Conservation (phyloP, 2,113 vertebrate species). For the Macroglossus sobrinus region DNA sequence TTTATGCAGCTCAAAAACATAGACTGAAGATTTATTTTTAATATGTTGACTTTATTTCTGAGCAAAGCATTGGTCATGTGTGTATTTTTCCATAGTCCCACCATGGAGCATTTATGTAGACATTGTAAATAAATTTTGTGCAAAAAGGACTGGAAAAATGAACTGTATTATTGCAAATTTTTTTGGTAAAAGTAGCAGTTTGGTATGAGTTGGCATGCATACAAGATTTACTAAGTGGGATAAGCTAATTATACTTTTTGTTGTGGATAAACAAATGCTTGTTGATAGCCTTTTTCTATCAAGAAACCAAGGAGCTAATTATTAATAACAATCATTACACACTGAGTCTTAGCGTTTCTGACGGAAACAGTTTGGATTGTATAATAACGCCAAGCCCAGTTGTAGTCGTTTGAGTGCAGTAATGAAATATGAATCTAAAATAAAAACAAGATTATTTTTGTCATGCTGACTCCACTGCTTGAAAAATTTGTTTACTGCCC, state of each 20-base stretch:
- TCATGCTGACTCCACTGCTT: slow-evolving; percentile 87
- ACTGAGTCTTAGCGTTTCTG: slow-evolving; percentile 89
- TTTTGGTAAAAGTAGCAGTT: slow-evolving; percentile 91
- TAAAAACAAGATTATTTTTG: slow-evolving; percentile 91
- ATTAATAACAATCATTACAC: slow-evolving; percentile 88
- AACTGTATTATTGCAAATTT: slow-evolving; percentile 91
- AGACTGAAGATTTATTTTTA: slow-evolving; percentile 91
- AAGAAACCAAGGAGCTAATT: slow-evolving; percentile 87
- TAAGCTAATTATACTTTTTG: slow-evolving; percentile 91
- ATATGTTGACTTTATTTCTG: slow-evolving; percentile 93
- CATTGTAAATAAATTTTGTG: slow-evolving; percentile 99
- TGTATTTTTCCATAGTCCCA: slow-evolving; percentile 91
- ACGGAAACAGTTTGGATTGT: slow-evolving; percentile 88
- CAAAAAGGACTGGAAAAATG: slow-evolving; percentile 94
- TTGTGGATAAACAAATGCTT: slow-evolving; percentile 92
- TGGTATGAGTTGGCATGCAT: slow-evolving; percentile 92
- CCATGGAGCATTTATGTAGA: slow-evolving; percentile 96
- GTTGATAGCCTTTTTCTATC: slow-evolving; percentile 91
- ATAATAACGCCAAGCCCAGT: slow-evolving; percentile 86
- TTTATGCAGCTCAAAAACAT: slow-evolving; percentile 87
- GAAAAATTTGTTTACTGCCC: slow-evolving; percentile 82
- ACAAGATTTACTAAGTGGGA: slow-evolving; percentile 91
- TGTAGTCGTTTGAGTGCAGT: slow-evolving; percentile 88
- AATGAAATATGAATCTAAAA: slow-evolving; percentile 90
- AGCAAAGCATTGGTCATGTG: slow-evolving; percentile 87